These are phyloP conservation scores for Spialia ferax DNA, from an alignment of 2,888 invertebrate species.

Conservation along the genomic window DNA sequence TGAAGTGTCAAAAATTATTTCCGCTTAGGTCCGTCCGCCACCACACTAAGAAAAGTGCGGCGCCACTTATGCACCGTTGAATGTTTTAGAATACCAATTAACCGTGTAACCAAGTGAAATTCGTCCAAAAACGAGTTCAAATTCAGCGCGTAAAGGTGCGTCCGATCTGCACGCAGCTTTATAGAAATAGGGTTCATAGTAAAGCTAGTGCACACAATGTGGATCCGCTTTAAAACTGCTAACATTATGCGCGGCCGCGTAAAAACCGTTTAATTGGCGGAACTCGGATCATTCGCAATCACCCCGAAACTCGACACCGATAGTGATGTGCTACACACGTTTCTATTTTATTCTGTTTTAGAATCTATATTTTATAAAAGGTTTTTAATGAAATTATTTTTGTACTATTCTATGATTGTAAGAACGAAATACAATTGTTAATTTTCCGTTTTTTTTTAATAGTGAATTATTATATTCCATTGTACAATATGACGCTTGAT, in stretches of 20 bases:
- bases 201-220: slow-evolving; percentile 43
- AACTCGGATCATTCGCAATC: slow-evolving; percentile 77
- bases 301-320: slow-evolving; percentile 59
- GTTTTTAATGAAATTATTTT: not conserved
- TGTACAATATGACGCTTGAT: no score
- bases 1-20: no score
- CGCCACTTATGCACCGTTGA: no score
- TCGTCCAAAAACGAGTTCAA: no score
- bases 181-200: slow-evolving; percentile 26
- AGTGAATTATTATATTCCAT: no score
- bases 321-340: slow-evolving; percentile 62
- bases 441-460: no score
- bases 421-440: no score
- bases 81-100: no score
- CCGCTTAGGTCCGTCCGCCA: no score
- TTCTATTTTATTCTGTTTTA: slow-evolving; percentile 7
- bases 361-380: not conserved
- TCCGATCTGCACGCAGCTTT: slow-evolving; percentile 14
- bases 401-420: not conserved
- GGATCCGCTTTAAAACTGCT: slow-evolving; percentile 46
- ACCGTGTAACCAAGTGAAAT: no score
- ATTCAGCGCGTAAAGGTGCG: no score
- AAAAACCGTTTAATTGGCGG: slow-evolving; percentile 83
- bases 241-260: slow-evolving; percentile 74
- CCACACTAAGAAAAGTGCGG: no score